A percentile compares a stretch with the other conserved stretches of the same genome.
Evolutionary conservation across 1,140 invertebrate species (phyloP).

Genomic region (Brachionus calyciflorus): DNA sequence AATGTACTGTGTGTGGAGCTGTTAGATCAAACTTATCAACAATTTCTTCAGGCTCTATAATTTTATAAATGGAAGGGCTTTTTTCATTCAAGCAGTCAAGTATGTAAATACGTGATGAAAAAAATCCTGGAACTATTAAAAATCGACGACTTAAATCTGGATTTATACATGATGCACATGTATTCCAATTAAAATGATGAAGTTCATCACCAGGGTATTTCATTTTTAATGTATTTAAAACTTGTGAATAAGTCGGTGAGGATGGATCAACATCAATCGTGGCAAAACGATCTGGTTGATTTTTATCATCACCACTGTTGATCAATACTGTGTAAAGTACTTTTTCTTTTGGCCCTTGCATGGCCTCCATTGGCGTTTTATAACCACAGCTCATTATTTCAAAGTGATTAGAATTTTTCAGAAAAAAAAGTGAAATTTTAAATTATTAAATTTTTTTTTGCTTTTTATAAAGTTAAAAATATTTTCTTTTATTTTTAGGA

Average conservation of each 20-base stretch:
- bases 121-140: conserved; percentile 76
- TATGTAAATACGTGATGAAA: conserved; percentile 79
- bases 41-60: conserved; percentile 68
- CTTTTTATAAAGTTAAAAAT: too few relatives aligned
- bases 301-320: conserved; percentile 56
- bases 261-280: conserved; percentile 85
- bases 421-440: neutral
- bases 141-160: conserved; percentile 69
- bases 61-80: conserved; percentile 67
- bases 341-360: conserved; percentile 67
- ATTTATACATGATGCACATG: conserved; percentile 82
- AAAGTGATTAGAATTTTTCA: neutral
- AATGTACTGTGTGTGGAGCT: conserved; percentile 88
- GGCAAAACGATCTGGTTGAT: conserved; percentile 76
- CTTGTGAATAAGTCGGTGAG: conserved; percentile 80
- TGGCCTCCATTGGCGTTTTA: neutral
- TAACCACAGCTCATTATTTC: neutral
- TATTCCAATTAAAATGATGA: conserved; percentile 93
- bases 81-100: conserved; percentile 73
- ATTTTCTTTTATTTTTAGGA: too few relatives aligned
- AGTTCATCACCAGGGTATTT: conserved; percentile 79
- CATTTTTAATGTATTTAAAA: conserved; percentile 78
- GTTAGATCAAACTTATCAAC: conserved; percentile 68
- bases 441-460: neutral
- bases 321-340: conserved; percentile 81